These are phyloP conservation scores for Corythaixoides concolor DNA, from an alignment of 2,113 vertebrate species.

Conservation along the genomic window DNA sequence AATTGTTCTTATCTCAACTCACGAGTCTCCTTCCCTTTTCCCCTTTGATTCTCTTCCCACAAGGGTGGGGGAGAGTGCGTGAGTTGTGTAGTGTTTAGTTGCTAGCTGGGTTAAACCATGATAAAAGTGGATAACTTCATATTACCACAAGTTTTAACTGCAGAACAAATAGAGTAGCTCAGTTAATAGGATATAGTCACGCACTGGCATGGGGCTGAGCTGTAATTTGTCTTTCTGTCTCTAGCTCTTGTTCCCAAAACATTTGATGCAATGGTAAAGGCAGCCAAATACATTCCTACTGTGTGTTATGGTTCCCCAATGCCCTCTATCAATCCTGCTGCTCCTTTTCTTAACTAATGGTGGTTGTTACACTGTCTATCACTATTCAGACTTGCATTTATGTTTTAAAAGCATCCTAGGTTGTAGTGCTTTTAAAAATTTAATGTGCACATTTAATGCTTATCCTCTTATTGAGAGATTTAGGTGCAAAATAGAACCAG, in stretches of 20 bases:
- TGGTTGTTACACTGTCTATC: background rate
- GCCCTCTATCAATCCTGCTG: background rate
- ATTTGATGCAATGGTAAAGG: background rate
- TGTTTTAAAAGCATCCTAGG: background rate
- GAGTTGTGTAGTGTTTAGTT: too few relatives aligned
- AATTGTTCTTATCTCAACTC: too few relatives aligned
- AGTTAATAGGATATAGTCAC: background rate
- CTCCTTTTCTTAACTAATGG: background rate
- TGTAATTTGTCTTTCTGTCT: background rate
- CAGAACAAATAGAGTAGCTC: background rate
- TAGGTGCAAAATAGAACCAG: background rate
- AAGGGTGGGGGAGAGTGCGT: too few relatives aligned
- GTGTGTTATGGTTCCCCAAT: background rate
- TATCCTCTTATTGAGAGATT: background rate
- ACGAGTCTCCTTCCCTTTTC: too few relatives aligned
- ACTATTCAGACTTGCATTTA: background rate
- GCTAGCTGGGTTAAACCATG: too few relatives aligned
- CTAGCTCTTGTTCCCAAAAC: background rate
- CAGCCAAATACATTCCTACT: background rate
- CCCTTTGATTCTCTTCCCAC: too few relatives aligned
- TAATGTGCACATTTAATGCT: background rate
- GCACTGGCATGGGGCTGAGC: background rate
- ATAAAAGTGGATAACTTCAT: background rate
- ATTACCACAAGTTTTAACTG: background rate
- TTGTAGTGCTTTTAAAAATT: background rate